A percentile compares a stretch with the other conserved stretches of the same genome.
phyloP scores from a whole-genome alignment of 2,113 vertebrate species.

The Saguinus imperator region DNA sequence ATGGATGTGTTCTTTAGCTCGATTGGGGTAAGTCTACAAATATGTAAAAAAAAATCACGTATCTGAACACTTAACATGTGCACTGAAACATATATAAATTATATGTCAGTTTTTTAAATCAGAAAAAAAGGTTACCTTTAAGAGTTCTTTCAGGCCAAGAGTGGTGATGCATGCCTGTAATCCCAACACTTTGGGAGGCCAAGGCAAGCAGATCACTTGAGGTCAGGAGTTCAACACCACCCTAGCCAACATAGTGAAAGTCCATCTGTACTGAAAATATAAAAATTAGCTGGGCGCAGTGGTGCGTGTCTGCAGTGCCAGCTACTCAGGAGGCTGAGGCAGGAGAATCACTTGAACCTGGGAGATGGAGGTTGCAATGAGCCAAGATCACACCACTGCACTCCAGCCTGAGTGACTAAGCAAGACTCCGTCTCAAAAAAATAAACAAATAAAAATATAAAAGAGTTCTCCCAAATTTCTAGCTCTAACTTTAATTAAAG shows the following conservation, averaged over 20 bases:
- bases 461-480: neutral
- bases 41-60: neutral
- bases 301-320: neutral
- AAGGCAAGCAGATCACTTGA: neutral
- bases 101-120: neutral
- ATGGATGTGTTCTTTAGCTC: no score
- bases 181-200: neutral
- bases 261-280: neutral
- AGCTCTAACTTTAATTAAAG: neutral
- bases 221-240: neutral
- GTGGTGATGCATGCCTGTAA: neutral
- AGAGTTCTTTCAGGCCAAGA: neutral
- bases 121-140: neutral
- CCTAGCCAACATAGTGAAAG: neutral
- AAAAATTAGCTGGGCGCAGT: neutral
- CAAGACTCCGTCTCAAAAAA: neutral
- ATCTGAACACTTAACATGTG: neutral
- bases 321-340: neutral
- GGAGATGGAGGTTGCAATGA: neutral
- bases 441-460: neutral
- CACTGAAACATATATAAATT: neutral
- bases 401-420: neutral
- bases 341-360: neutral
- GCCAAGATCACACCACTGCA: neutral
- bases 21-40: neutral